Percentiles rank a stretch among this genome's conserved stretches.
phyloP scores from a whole-genome alignment of 2,797 vertebrate species.

The Melopsittacus undulatus region DNA sequence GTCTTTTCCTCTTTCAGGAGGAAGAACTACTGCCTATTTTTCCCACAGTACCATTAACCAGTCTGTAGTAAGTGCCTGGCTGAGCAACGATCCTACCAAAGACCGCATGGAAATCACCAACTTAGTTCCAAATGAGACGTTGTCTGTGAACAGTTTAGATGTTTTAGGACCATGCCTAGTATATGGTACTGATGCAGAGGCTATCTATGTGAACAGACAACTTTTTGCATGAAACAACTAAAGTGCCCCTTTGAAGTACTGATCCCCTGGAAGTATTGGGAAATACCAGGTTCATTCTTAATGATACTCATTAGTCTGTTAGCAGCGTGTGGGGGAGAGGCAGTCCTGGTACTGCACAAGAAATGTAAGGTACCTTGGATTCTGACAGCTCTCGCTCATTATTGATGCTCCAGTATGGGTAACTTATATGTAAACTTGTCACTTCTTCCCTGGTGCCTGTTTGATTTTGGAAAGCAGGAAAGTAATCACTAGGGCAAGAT shows the following conservation, averaged over 20 bases:
- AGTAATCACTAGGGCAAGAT: background rate
- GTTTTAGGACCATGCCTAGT: slow-evolving; percentile 92
- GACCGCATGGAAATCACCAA: slow-evolving; percentile 92
- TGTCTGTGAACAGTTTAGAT: slow-evolving; percentile 95
- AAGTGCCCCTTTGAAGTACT: background rate
- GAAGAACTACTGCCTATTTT: slow-evolving; percentile 84
- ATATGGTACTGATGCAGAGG: slow-evolving; percentile 94
- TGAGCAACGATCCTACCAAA: slow-evolving; percentile 90
- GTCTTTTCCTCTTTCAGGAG: slow-evolving; percentile 74
- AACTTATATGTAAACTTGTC: background rate
- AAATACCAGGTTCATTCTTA: background rate
- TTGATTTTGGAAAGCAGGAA: background rate
- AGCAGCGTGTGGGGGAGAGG: background rate
- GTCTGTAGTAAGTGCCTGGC: slow-evolving; percentile 88
- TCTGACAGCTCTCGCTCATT: background rate
- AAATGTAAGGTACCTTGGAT: background rate
- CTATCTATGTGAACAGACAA: slow-evolving; percentile 91
- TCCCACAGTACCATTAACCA: slow-evolving; percentile 84
- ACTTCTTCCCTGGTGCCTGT: background rate
- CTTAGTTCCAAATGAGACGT: slow-evolving; percentile 89
- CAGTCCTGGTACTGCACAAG: background rate
- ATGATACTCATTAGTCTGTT: background rate
- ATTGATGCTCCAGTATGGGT: background rate
- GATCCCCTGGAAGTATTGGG: background rate
- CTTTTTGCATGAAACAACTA: slow-evolving; percentile 70